Conservation (phyloP, 2,113 vertebrate genomes). For the Isichthys henryi region DNA sequence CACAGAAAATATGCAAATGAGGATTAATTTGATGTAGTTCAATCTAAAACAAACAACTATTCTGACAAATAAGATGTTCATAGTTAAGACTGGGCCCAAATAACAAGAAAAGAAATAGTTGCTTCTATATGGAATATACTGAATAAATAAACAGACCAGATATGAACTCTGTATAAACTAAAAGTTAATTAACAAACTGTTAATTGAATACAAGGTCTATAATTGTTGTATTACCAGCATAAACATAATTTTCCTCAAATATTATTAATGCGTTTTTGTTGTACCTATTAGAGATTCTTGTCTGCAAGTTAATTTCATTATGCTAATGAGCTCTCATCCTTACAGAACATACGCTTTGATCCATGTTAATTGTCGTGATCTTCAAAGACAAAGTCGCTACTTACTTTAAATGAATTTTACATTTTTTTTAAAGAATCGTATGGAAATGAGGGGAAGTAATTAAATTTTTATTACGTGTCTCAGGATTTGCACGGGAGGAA, state of each 20-base stretch:
- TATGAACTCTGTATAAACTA: constrained; percentile 76
- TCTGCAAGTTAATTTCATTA: constrained; percentile 96
- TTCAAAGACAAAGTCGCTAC: constrained; percentile 92
- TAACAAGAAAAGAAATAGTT: constrained; percentile 19
- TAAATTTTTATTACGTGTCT: constrained; percentile 92
- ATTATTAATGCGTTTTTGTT: constrained; percentile 83
- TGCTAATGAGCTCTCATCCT: constrained; percentile 89
- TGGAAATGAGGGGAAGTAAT: constrained; percentile 92
- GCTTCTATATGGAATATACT: constrained; percentile 31
- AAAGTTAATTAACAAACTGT: constrained; percentile 88
- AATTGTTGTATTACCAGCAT: constrained; percentile 87
- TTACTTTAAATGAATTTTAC: constrained; percentile 90
- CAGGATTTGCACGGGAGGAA: constrained; percentile 81
- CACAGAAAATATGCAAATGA: constrained; percentile 21
- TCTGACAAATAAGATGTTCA: constrained; percentile 19
- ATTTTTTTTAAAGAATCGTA: constrained; percentile 87
- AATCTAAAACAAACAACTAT: constrained; percentile 33
- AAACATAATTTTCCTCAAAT: constrained; percentile 87
- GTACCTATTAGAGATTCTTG: constrained; percentile 85
- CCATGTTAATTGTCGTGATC: constrained; percentile 93
- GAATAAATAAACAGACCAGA: constrained; percentile 37
- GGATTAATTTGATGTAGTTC: constrained; percentile 30
- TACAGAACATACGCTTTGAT: constrained; percentile 92
- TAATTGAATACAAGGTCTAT: constrained; percentile 89
- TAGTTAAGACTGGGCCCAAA: constrained; percentile 20